Base-by-base conservation (phyloP, 2,113 vertebrate genomes). In the Thamnophis sirtalis region DNA sequence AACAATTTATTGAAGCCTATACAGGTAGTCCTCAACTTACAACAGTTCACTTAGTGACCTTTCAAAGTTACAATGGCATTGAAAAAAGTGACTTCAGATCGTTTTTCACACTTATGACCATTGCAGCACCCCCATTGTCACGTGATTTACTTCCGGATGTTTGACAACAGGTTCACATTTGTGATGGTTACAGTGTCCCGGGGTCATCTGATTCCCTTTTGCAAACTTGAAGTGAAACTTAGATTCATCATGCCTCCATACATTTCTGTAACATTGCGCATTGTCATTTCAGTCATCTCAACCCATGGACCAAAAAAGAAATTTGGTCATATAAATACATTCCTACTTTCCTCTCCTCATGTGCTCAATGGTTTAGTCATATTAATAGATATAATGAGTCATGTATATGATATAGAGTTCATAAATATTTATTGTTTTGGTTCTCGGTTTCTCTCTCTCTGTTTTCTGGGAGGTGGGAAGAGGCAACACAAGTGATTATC, bases 271-370 rank as follows among this genome's bases (percentile, higher is more conserved):
- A 21, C 22, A 4, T 53, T 53, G n/a, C 50, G 33, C 17, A 80
- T 80, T 80, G 13, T 38, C 33, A 19, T 80, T 80, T 80, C 68
- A 80, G n/a, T 80, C 68, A 80, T 80, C 55, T 58, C 33, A 87
- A 87, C n/a, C 86, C 51, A 87, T 8, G 1, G 51, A 22, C 55
- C 3, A 1, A 88, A 88, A 38, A 88, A 22, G 22, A 55, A 60
- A 19, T 58, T 49, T 49, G 38, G 55, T 48, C 54, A 58, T 48
- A 24, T 58, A 88, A 88, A 43, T 43, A 88, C 7, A 63, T 53
- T 28, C 48, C 28, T 86, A 90, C 92, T 89, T 1, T 73, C 95
- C 91, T 50, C 85, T 94, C 50, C 19, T 43, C 6, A 54, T 28
- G 7, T 17, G 3, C 24, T 89, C 1, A 88, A 87, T 53, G 90